Evolutionary conservation across 2,113 vertebrate genomes (phyloP), one percentile per base, ranked within the genome.

Genomic region (Triplophysa tibetana): DNA sequence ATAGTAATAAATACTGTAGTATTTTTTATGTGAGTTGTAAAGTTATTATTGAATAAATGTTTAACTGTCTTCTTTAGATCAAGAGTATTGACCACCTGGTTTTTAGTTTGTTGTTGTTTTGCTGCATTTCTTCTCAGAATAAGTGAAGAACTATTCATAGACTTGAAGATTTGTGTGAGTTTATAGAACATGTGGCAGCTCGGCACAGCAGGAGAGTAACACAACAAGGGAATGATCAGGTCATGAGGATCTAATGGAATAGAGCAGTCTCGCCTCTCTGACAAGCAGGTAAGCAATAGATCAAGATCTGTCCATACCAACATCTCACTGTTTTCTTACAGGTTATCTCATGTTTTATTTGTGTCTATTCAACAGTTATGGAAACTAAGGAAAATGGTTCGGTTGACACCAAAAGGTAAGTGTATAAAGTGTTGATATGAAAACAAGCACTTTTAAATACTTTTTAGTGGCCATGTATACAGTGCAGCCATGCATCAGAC

Each of bases 351-450:
- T 54, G 33, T 66, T 54, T 87, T 45, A 91, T 90, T 86, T 86
- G 92, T 93, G 68, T 86, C 70, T 45, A 72, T 75, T 17, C 79
- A 91, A 91, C 88, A 79, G 91, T 90, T 90, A 97, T 98, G 97
- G 96, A 98, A 93, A 96, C 94, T 89, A 97, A 96, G 88, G 94
- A 95, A 92, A 97, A 97, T 94, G 96, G 96, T 88, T 96, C 96
- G 86, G 90, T 95, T 88, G 94, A 95, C 90, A 94, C 92, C 82
- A 95, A 96, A 95, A 96, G 95, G 97, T 99, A 93, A 92, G 54
- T 70, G 5, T 50, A 21, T 21, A 54, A 24, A 9, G 29, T 21
- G n/a, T 23, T 17, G 7, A 50, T 16, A 4, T 4, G 10, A 45
- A 38, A 38, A 7, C 43, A 12, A 43, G 41, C 41, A 45, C 10